Evolutionary conservation across 2,888 invertebrate species (phyloP).

Genomic region (Erannis defoliaria): DNA sequence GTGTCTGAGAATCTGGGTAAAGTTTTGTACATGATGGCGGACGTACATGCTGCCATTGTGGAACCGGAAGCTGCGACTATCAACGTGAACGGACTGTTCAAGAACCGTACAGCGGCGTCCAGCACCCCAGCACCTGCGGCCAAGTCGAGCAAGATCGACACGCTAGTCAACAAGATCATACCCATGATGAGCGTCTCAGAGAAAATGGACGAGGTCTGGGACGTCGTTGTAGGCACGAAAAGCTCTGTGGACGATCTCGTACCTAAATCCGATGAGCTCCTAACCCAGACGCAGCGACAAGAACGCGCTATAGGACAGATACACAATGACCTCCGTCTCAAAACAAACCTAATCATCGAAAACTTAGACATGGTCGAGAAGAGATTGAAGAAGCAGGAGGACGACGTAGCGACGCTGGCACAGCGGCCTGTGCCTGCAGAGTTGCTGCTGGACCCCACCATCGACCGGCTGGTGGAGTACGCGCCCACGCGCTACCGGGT

Average conservation of each 20-base stretch:
- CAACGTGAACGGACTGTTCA: slow-evolving; percentile 80
- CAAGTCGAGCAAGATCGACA: slow-evolving; percentile 92
- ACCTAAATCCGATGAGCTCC: slow-evolving; percentile 94
- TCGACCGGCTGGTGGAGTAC: slow-evolving; percentile 92
- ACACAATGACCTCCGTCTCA: slow-evolving; percentile 92
- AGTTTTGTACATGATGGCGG: slow-evolving; percentile 92
- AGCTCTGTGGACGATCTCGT: slow-evolving; percentile 94
- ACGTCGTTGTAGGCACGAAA: slow-evolving; percentile 95
- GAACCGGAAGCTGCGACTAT: slow-evolving; percentile 89
- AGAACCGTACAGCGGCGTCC: slow-evolving; percentile 86
- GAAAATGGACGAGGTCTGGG: slow-evolving; percentile 97
- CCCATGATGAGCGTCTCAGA: slow-evolving; percentile 95
- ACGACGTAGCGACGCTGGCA: slow-evolving; percentile 92
- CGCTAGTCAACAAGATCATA: slow-evolving; percentile 92
- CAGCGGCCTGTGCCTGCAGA: slow-evolving; percentile 92
- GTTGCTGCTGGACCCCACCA: slow-evolving; percentile 90
- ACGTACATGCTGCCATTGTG: slow-evolving; percentile 94
- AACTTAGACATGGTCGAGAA: slow-evolving; percentile 95
- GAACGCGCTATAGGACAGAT: slow-evolving; percentile 95
- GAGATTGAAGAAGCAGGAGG: slow-evolving; percentile 93
- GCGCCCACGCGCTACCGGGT: slow-evolving; percentile 89
- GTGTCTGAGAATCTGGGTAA: slow-evolving; percentile 94
- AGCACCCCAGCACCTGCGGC: slow-evolving; percentile 86
- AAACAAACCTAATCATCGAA: slow-evolving; percentile 95
- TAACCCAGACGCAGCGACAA: slow-evolving; percentile 94